A percentile compares a stretch with the other conserved stretches of the same genome.
phyloP scores from a whole-genome alignment of 2,113 vertebrate genomes.

The Chrysochloris asiatica region DNA sequence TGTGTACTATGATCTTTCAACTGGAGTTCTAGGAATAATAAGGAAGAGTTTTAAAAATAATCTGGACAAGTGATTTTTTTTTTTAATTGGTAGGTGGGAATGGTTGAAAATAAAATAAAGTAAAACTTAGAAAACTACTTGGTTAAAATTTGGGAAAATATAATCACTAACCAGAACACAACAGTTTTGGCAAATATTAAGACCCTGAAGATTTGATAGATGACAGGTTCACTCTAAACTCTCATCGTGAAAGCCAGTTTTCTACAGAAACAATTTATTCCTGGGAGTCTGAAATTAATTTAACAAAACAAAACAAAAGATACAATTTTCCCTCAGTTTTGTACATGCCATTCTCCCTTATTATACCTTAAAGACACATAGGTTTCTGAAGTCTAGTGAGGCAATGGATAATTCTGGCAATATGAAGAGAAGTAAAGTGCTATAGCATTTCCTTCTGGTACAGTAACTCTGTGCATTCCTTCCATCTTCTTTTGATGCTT shows the following conservation, averaged over 20 bases:
- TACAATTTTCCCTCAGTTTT: constrained; percentile 41
- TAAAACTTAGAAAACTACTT: constrained; percentile 4
- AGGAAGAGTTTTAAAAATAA: not conserved
- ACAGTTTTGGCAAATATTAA: not conserved
- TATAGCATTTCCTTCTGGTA: too few relatives aligned
- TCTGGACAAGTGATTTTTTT: not conserved
- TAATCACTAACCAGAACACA: constrained; percentile 42
- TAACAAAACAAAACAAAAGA: constrained; percentile 15
- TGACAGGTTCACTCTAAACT: constrained; percentile 57
- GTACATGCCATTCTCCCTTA: not conserved
- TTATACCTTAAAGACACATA: not conserved
- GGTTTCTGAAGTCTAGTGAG: not conserved
- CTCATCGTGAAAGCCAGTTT: constrained; percentile 53
- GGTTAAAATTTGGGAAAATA: constrained; percentile 12
- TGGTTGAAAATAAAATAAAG: constrained; percentile 45
- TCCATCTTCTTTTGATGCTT: too few relatives aligned
- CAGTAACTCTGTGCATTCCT: too few relatives aligned
- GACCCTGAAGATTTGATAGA: constrained; percentile 26
- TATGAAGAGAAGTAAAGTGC: not conserved
- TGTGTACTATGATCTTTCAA: constrained; percentile 3
- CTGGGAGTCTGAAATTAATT: constrained; percentile 37
- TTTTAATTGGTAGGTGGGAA: not conserved
- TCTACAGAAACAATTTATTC: constrained; percentile 31
- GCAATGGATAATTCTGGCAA: not conserved
- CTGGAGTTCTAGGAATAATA: not conserved